Percentiles rank a stretch among this genome's conserved stretches.
phyloP scores from a whole-genome alignment of 2,113 vertebrate species.

The Nestor notabilis region DNA sequence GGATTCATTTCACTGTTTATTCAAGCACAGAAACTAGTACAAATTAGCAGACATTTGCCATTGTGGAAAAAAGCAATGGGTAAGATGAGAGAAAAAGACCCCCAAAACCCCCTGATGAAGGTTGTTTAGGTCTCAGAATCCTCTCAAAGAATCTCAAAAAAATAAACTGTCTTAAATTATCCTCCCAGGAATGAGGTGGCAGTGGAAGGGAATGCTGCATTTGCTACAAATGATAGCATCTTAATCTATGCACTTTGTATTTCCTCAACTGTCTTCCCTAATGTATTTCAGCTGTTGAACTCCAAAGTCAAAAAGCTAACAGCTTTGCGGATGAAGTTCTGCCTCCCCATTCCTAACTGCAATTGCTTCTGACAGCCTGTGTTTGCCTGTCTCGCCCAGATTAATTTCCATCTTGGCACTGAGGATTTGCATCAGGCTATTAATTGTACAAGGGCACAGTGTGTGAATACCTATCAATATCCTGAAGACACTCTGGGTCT shows the following conservation, averaged over 20 bases:
- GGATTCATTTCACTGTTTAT: neutral
- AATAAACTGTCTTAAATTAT: neutral
- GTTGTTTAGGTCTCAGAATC: neutral
- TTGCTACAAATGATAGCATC: neutral
- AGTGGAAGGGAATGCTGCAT: neutral
- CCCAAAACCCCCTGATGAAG: neutral
- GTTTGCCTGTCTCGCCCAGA: neutral
- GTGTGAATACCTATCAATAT: neutral
- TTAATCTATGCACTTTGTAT: neutral
- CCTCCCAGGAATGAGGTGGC: neutral
- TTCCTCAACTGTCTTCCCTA: neutral
- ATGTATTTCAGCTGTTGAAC: neutral
- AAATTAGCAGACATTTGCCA: neutral
- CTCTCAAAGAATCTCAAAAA: neutral
- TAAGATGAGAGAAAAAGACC: neutral
- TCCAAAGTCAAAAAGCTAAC: neutral
- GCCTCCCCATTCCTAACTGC: neutral
- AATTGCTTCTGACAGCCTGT: neutral
- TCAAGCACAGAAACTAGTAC: neutral
- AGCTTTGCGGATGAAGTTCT: slow-evolving; percentile 1
- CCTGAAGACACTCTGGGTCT: neutral
- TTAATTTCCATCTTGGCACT: neutral
- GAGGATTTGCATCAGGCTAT: neutral
- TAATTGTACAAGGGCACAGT: neutral
- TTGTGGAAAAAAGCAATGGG: neutral